Percentiles rank a stretch among this genome's conserved stretches.
Evolutionary conservation across 2,888 invertebrate species (phyloP).

Genomic region (Bunonema sp.): DNA sequence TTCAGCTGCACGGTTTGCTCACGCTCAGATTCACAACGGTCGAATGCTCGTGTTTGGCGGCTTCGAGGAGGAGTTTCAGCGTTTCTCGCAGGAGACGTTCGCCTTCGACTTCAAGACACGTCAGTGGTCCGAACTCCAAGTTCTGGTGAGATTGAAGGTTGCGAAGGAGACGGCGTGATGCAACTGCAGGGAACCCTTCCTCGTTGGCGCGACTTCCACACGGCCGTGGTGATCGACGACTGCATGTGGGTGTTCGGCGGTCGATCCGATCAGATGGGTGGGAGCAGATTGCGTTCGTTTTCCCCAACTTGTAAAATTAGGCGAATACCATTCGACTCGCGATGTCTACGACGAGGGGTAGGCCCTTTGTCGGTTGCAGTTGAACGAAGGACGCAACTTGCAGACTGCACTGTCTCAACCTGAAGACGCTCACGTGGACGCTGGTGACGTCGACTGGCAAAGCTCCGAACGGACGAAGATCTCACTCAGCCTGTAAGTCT

Average conservation of each 20-base stretch:
- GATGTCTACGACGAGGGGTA: slow-evolving; percentile 57
- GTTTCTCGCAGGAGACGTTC: slow-evolving; percentile 66
- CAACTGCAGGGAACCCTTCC: slow-evolving; percentile 57
- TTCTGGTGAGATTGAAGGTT: background rate
- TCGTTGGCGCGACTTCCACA: slow-evolving; percentile 70
- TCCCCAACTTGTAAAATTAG: background rate
- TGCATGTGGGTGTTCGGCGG: slow-evolving; percentile 81
- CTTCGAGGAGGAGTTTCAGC: slow-evolving; percentile 67
- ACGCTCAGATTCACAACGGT: background rate
- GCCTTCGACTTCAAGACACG: slow-evolving; percentile 60
- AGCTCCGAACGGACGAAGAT: slow-evolving; percentile 63
- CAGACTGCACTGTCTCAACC: slow-evolving; percentile 52
- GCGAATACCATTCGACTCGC: slow-evolving; percentile 52
- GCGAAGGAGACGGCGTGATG: background rate
- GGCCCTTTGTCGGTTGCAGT: background rate
- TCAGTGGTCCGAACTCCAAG: slow-evolving; percentile 56
- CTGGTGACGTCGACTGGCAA: slow-evolving; percentile 54
- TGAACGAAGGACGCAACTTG: background rate
- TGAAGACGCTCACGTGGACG: slow-evolving; percentile 59
- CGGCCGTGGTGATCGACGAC: slow-evolving; percentile 62
- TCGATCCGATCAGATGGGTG: slow-evolving; percentile 56
- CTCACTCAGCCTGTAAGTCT: slow-evolving; percentile 73
- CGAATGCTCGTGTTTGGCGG: slow-evolving; percentile 77
- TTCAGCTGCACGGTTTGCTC: background rate
- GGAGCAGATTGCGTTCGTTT: slow-evolving; percentile 11